Percentiles rank a stretch among this genome's conserved stretches.
phyloP scores from a whole-genome alignment of 2,797 vertebrate species.

The Jordanella pulchra region DNA sequence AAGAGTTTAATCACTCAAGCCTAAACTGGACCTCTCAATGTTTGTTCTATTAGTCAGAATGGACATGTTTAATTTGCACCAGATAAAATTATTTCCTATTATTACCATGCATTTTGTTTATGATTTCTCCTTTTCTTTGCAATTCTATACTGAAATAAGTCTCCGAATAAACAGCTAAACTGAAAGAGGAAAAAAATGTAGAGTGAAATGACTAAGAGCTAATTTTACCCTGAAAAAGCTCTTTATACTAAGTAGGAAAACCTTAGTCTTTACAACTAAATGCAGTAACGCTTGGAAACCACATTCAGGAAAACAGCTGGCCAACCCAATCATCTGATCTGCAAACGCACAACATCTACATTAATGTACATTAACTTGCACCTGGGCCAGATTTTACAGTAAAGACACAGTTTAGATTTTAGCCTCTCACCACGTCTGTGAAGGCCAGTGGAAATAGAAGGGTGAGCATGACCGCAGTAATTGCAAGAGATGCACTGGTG shows the following conservation, averaged over 20 bases:
- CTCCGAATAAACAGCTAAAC: neutral
- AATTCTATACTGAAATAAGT: neutral
- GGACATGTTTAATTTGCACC: conserved; percentile 77
- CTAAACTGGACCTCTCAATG: conserved; percentile 69
- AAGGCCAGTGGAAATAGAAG: conserved; percentile 55
- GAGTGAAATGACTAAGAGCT: neutral
- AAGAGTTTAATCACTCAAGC: conserved; percentile 79
- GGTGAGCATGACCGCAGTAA: conserved; percentile 52
- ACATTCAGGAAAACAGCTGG: conserved; percentile 9
- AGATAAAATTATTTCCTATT: conserved; percentile 73
- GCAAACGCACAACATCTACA: conserved; percentile 16
- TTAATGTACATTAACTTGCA: conserved; percentile 25
- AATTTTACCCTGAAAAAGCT: neutral
- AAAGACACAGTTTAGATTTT: conserved; percentile 39
- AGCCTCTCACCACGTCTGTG: conserved; percentile 46
- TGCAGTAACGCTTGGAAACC: conserved; percentile 1
- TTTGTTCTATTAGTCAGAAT: conserved; percentile 73
- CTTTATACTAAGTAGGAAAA: neutral
- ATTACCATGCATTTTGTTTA: conserved; percentile 57
- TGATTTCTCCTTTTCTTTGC: neutral
- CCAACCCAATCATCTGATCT: conserved; percentile 16
- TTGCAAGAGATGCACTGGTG: conserved; percentile 68
- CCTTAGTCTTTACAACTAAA: neutral
- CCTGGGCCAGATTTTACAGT: conserved; percentile 57
- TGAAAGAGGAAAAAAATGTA: neutral